A percentile compares a stretch with the other conserved stretches of the same genome.
These are phyloP conservation scores for Mimachlamys varia DNA, from an alignment of 2,888 invertebrate species.

Conservation along the genomic window DNA sequence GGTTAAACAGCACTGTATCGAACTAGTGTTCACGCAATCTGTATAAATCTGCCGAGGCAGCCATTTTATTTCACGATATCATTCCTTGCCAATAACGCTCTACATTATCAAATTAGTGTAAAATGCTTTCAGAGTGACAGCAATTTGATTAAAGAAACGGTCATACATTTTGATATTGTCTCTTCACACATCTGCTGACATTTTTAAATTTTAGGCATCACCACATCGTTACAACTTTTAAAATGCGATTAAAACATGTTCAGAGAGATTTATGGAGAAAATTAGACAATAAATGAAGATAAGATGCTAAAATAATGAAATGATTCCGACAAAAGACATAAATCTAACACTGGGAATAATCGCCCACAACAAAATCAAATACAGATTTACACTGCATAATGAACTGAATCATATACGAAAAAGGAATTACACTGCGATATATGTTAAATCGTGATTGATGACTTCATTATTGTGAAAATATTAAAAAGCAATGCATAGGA, in stretches of 20 bases:
- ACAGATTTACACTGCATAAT: neutral
- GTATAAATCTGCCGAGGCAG: neutral
- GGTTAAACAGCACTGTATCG: neutral
- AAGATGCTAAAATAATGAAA: neutral
- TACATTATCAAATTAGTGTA: constrained; percentile 8
- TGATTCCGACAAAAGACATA: neutral
- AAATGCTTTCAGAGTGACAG: neutral
- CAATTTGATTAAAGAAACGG: neutral
- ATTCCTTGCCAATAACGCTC: neutral
- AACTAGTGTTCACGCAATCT: neutral
- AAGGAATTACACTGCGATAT: too few relatives aligned
- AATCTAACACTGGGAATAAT: too few relatives aligned
- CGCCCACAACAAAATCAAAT: neutral
- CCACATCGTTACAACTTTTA: neutral
- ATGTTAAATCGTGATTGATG: too few relatives aligned
- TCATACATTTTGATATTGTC: neutral
- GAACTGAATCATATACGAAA: too few relatives aligned
- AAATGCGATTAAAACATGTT: neutral
- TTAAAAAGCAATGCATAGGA: too few relatives aligned
- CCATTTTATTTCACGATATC: neutral
- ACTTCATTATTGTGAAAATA: too few relatives aligned
- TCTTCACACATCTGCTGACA: neutral
- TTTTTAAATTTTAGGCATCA: neutral
- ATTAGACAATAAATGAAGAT: neutral
- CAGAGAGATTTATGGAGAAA: neutral